These are phyloP conservation scores for Lytechinus variegatus DNA, from an alignment of 35 echinoderm and acorn worm species.

Conservation along the genomic window DNA sequence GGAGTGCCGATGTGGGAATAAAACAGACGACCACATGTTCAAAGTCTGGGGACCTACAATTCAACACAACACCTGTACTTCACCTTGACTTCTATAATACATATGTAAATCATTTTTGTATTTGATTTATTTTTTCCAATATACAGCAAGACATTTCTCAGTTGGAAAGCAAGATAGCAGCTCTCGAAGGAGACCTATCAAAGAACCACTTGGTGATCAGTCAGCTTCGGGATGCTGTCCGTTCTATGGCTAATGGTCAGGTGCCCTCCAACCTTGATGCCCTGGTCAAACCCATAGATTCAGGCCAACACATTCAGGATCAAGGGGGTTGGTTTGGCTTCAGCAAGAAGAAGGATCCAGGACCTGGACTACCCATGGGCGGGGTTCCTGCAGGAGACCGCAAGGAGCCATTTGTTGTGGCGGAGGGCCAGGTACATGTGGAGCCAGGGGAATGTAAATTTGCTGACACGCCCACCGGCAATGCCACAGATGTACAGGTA, in stretches of 20 bases:
- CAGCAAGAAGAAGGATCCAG: background rate
- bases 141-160: conserved; percentile 65
- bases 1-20: too few relatives aligned
- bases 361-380: background rate
- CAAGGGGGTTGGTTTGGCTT: background rate
- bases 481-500: conserved; percentile 86
- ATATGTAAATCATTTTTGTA: too few relatives aligned
- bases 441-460: conserved; percentile 82
- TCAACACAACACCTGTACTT: too few relatives aligned
- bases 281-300: background rate
- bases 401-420: background rate
- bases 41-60: too few relatives aligned
- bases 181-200: conserved; percentile 67
- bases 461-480: conserved; percentile 76
- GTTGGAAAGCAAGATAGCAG: conserved; percentile 68
- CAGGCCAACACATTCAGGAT: background rate
- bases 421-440: conserved; percentile 61
- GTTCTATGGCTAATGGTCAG: conserved; percentile 58
- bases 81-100: too few relatives aligned
- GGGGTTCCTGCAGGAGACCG: background rate
- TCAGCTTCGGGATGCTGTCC: conserved; percentile 76
- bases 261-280: conserved; percentile 37
- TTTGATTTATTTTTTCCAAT: background rate
- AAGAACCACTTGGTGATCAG: conserved; percentile 83
- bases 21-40: too few relatives aligned